Base-by-base conservation (phyloP, 2,113 vertebrate species). In the Scatophagus argus region DNA sequence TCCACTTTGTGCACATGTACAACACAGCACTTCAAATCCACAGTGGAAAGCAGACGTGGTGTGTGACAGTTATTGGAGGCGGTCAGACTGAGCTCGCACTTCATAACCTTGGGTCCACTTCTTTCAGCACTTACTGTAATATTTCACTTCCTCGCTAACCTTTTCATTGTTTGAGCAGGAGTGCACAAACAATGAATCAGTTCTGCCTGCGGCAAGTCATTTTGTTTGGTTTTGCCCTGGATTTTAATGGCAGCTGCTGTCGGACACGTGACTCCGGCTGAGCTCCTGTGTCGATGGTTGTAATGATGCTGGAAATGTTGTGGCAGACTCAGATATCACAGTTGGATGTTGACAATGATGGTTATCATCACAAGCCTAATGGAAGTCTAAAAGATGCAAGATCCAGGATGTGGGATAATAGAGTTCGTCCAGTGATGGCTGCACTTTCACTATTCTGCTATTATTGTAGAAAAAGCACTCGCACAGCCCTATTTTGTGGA, bases 91-190 rank as follows among this genome's bases (percentile, higher is more conserved):
- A 77, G 11, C 47, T 63, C 56, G 9, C 13, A 14, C 76, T 63
- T 59, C 51, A 14, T 68, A 64, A 82, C 73, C 79, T 75, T 65
- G 82, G 27, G 52, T 59, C 47, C 25, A 31, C 10, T 60, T 77
- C 39, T 79, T 47, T 64, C 52, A 38, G 62, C 32, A 0, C 66
- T 82, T 46, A 10, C 46, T 49, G 62, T 38, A 61, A 54, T 70
- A 59, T 69, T 78, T 69, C 39, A 64, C 41, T 46, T 38, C 16
- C 38, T 38, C 44, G 4, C 38, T 38, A 14, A 21, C 3, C 12
- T 49, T 46, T 52, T 21, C n/a, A n/a, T n/a, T n/a, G n/a, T n/a
- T n/a, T n/a, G n/a, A n/a, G 17, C 31, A 51, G 21, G 36, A 56
- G 52, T 8, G 34, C 12, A 16, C 5, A 6, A 54, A 47, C 21